Percentiles rank a stretch among this genome's conserved stretches.
These are phyloP conservation scores for Drosophila bipectinata DNA, from an alignment of 1,140 invertebrate species.

Conservation along the genomic window DNA sequence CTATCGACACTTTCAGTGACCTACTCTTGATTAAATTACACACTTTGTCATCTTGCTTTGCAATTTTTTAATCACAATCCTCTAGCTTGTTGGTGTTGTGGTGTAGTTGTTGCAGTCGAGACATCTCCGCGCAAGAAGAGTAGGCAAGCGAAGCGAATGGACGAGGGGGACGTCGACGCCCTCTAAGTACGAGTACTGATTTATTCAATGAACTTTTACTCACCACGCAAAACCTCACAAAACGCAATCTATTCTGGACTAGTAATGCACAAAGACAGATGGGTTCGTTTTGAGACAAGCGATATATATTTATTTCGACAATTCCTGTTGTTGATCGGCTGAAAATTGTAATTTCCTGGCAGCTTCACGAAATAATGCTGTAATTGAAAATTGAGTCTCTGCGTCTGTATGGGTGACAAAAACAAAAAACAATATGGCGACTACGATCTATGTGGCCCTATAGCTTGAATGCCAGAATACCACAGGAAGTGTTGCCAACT, in stretches of 20 bases:
- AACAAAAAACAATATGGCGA: constrained; percentile 35
- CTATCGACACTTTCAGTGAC: not conserved
- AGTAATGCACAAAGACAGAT: constrained; percentile 72
- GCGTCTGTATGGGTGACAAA: constrained; percentile 1
- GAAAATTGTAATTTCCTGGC: constrained; percentile 44
- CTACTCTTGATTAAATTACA: constrained; percentile 10
- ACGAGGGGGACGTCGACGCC: constrained; percentile 21
- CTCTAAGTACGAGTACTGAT: constrained; percentile 40
- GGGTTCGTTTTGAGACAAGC: constrained; percentile 47
- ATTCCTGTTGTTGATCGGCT: constrained; percentile 58
- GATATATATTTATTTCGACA: constrained; percentile 65
- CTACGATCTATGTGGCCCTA: not conserved
- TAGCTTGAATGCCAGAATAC: not conserved
- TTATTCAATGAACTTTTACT: constrained; percentile 75
- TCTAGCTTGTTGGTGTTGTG: not conserved
- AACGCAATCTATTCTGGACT: constrained; percentile 63
- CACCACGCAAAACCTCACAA: constrained; percentile 65
- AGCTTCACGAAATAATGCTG: constrained; percentile 47
- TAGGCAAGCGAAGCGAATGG: not conserved
- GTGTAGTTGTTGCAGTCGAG: constrained; percentile 21
- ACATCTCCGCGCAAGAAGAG: constrained; percentile 23
- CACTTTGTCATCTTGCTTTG: constrained; percentile 1
- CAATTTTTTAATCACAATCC: not conserved
- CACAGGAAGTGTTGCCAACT: not conserved
- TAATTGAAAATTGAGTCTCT: constrained; percentile 10